Conservation (phyloP, 2,888 invertebrate genomes). For the Lepidocyrtoides sp. region DNA sequence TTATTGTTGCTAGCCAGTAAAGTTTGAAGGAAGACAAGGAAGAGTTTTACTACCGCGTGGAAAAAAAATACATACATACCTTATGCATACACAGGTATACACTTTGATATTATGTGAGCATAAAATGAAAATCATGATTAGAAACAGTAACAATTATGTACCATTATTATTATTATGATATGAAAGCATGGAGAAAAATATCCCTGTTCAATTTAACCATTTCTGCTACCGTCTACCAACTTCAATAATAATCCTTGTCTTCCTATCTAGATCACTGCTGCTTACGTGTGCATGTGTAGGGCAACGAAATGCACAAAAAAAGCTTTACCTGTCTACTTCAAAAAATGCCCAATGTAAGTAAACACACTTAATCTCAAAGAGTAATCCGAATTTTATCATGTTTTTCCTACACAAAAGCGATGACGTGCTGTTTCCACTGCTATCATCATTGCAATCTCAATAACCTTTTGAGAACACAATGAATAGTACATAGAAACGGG, state of each 20-base stretch:
- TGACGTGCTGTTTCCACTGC: conserved; percentile 33
- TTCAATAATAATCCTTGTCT: too few species aligned
- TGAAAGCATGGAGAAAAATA: neutral
- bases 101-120: too few species aligned
- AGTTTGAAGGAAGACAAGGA: neutral
- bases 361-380: neutral
- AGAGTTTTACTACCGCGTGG: neutral
- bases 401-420: conserved; percentile 4
- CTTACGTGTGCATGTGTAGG: too few species aligned
- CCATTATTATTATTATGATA: too few species aligned
- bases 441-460: neutral
- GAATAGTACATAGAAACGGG: neutral
- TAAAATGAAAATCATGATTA: neutral
- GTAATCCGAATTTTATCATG: conserved; percentile 26
- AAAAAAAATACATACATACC: neutral
- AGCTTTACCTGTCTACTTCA: neutral
- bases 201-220: too few species aligned
- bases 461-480: neutral
- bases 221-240: too few species aligned
- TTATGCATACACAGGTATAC: too few species aligned
- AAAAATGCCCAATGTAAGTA: neutral
- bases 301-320: neutral
- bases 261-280: too few species aligned
- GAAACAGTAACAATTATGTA: neutral
- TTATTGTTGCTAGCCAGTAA: too few species aligned